These are phyloP conservation scores for Tinamus guttatus DNA, from an alignment of 2,113 vertebrate genomes.

Conservation along the genomic window DNA sequence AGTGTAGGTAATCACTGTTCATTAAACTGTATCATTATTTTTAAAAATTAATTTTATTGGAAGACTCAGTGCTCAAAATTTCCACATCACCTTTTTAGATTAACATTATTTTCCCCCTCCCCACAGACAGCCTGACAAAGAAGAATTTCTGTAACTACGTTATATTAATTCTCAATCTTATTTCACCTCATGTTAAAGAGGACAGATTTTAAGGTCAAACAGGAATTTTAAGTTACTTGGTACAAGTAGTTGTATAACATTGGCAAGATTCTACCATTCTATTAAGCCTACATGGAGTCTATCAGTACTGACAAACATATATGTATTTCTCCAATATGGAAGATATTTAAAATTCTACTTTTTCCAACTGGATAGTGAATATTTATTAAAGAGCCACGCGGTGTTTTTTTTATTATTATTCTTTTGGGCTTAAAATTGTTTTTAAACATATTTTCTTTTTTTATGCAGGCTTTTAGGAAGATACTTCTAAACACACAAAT, in stretches of 20 bases:
- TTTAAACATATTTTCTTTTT: neutral
- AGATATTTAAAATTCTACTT: neutral
- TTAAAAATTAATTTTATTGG: neutral
- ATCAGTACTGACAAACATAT: neutral
- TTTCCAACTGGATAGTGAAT: neutral
- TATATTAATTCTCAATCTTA: neutral
- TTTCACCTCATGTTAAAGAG: neutral
- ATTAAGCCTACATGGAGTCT: neutral
- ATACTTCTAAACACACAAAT: neutral
- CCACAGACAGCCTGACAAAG: neutral
- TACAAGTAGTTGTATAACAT: neutral
- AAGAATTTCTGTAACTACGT: neutral
- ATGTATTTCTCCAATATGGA: neutral
- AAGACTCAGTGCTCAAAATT: neutral
- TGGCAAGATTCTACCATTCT: neutral
- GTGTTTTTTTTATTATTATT: neutral
- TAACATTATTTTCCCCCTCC: neutral
- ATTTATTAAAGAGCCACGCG: neutral
- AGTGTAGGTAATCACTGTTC: neutral
- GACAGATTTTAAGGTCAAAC: neutral
- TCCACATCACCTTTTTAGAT: neutral
- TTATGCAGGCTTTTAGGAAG: neutral
- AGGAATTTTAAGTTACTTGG: neutral
- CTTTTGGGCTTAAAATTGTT: neutral
- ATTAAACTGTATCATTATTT: neutral